Percentiles rank a stretch among this genome's conserved stretches.
These are phyloP conservation scores for Drosophila fulvimacula DNA, from an alignment of 2,888 invertebrate species.

Conservation along the genomic window DNA sequence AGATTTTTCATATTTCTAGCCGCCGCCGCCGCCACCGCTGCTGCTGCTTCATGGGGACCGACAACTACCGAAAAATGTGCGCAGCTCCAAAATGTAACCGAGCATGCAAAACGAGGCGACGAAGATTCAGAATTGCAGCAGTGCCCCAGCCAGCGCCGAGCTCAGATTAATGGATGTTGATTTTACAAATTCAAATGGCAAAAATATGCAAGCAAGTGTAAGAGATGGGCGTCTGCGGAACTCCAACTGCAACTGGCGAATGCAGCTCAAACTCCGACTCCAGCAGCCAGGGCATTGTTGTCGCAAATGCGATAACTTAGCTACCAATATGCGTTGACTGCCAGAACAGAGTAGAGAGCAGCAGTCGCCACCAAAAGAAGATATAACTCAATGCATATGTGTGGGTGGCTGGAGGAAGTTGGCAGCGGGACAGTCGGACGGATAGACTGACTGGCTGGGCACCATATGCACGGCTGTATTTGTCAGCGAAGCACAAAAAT, in stretches of 20 bases:
- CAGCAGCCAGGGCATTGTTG: conserved; percentile 68
- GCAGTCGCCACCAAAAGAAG: conserved; percentile 54
- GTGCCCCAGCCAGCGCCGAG: conserved; percentile 46
- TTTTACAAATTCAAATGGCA: conserved; percentile 81
- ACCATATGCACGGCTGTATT: conserved; percentile 80
- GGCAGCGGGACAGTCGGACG: conserved; percentile 19
- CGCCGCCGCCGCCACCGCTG: conserved; percentile 30
- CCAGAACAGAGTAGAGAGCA: conserved; percentile 38
- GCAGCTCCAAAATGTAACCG: conserved; percentile 75
- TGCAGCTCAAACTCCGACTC: conserved; percentile 27
- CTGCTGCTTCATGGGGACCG: conserved; percentile 22
- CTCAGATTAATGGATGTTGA: conserved; percentile 80
- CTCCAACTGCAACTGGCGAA: conserved; percentile 29
- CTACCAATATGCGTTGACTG: conserved; percentile 81
- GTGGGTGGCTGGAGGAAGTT: conserved; percentile 26
- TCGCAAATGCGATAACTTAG: conserved; percentile 81
- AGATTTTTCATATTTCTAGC: conserved; percentile 79
- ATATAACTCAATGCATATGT: conserved; percentile 74
- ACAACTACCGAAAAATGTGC: conserved; percentile 62
- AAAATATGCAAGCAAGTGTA: conserved; percentile 81
- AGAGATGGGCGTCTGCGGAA: conserved; percentile 59
- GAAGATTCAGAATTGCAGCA: conserved; percentile 52
- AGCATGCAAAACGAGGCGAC: conserved; percentile 76
- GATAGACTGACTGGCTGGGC: conserved; percentile 6
- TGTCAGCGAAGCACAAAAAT: conserved; percentile 81